Base-by-base conservation (phyloP, 2,113 vertebrate species). In the Chlamydotis undulata region DNA sequence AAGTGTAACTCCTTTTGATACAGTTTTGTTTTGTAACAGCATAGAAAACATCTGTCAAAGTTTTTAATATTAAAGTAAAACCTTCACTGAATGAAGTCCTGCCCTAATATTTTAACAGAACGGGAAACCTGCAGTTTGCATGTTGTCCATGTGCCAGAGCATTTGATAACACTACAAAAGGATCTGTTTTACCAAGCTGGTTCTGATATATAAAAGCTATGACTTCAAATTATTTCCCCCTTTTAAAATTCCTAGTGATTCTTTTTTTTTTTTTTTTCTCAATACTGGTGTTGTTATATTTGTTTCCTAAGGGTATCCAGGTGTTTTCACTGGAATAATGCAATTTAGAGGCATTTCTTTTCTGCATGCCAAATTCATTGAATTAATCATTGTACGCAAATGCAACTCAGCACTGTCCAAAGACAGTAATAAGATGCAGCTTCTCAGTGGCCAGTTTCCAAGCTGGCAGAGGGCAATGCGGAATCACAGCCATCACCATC, bases 261-360 rank as follows among this genome's bases (percentile, higher is more conserved):
- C 23, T 41, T 95, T 89, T 41, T 39, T 37, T 41, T 39, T 37
- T 37, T 37, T 37, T 41, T 65, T 74, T 82, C 18, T 78, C 76
- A 74, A 37, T 86, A 71, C 13, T 65, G 14, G 15, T 83, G 45
- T 79, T 84, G 33, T 89, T 93, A n/a, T 87, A 80, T 85, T 96
- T 75, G 56, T 94, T 89, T 97, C 89, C 85, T 92, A 64, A 91
- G 90, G 81, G 69, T 69, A 88, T 83, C 75, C 67, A 91, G 83
- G 77, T 95, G 59, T 90, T 89, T 96, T 96, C 1, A 1, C 37
- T 85, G 74, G 33, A 96, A 82, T 92, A 96, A 79, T 94, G 61
- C 21, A 87, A 70, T 87, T 92, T 75, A 3, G 63, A 50, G 35
- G 35, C 35, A 43, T 80, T 92, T 78, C 37, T 92, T 84, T 89